A percentile compares a stretch with the other conserved stretches of the same genome.
Evolutionary conservation across 1,140 invertebrate genomes (phyloP).

Genomic region (Rhyzopertha dominica): DNA sequence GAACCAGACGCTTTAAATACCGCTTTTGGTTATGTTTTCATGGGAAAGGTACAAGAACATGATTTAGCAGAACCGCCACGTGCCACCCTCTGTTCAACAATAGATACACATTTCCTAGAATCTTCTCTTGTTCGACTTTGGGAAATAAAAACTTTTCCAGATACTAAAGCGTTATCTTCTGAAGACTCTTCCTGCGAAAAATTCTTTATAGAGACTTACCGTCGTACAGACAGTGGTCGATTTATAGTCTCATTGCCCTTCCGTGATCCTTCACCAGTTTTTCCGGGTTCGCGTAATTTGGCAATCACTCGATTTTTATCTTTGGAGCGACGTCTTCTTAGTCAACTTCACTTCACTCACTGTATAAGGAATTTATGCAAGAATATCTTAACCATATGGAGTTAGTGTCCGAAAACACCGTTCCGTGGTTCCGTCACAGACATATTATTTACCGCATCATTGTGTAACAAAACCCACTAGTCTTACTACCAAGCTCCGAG

Average conservation of each 20-base stretch:
- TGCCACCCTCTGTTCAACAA: no score
- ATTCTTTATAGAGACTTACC: background rate
- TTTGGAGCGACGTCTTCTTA: background rate
- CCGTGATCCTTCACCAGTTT: background rate
- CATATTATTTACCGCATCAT: slow-evolving; percentile 5
- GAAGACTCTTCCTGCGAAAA: background rate
- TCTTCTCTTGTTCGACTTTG: no score
- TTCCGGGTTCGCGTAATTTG: background rate
- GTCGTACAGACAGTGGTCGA: background rate
- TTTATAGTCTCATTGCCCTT: slow-evolving; percentile 2
- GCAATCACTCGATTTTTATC: background rate
- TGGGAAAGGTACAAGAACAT: background rate
- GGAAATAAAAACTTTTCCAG: background rate
- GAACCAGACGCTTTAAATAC: background rate
- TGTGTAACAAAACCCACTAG: background rate
- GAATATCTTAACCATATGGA: slow-evolving; percentile 9
- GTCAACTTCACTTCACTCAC: background rate
- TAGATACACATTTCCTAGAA: no score
- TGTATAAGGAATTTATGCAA: slow-evolving; percentile 6
- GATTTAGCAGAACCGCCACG: no score
- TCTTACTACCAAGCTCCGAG: background rate
- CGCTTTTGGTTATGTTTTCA: background rate
- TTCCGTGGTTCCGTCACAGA: background rate
- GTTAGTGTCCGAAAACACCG: background rate
- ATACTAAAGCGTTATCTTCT: background rate